These are phyloP conservation scores for Dastarcus helophoroides DNA, from an alignment of 2,888 invertebrate species.

Conservation along the genomic window DNA sequence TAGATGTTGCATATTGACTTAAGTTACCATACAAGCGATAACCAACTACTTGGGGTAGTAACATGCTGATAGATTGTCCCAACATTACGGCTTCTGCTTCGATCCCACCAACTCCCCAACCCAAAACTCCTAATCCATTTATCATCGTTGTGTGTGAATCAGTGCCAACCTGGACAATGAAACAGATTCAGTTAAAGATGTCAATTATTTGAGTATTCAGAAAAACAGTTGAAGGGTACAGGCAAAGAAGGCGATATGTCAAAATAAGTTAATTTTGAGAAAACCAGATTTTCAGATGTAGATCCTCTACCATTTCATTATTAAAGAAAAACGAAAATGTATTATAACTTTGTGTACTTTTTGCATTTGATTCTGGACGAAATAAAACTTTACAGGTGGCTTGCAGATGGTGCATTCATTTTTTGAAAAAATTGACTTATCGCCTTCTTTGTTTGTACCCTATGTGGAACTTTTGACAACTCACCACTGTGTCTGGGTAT, in stretches of 20 bases:
- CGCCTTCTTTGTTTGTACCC: too few species aligned
- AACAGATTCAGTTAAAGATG: slow-evolving; percentile 4
- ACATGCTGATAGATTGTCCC: slow-evolving; percentile 94
- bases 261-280: neutral
- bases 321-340: too few species aligned
- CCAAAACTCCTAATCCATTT: slow-evolving; percentile 90
- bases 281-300: too few species aligned
- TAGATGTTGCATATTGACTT: slow-evolving; percentile 79
- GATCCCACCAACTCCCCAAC: slow-evolving; percentile 94
- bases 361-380: too few species aligned
- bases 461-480: too few species aligned
- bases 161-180: slow-evolving; percentile 64
- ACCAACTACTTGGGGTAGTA: slow-evolving; percentile 91
- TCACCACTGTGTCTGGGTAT: slow-evolving; percentile 64
- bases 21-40: slow-evolving; percentile 77
- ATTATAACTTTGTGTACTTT: too few species aligned
- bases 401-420: too few species aligned
- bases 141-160: slow-evolving; percentile 99
- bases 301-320: too few species aligned
- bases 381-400: too few species aligned
- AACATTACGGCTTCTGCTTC: slow-evolving; percentile 99
- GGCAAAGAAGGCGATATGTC: neutral
- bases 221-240: neutral
- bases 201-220: neutral
- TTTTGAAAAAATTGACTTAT: too few species aligned